These are phyloP conservation scores for Idaea aversata DNA, from an alignment of 2,888 invertebrate species.

Conservation along the genomic window DNA sequence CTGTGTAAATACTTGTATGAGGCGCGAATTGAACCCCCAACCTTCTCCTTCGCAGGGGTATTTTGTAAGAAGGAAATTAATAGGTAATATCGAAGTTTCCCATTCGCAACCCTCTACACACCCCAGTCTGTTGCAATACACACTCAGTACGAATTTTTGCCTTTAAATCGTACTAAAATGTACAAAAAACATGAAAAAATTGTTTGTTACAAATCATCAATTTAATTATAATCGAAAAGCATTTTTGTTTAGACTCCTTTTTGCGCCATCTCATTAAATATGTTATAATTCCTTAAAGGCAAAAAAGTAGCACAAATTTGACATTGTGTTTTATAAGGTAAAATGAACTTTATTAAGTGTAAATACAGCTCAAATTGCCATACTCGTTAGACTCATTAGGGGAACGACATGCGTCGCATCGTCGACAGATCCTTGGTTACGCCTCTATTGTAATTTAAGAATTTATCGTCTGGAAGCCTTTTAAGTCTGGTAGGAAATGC, in stretches of 20 bases:
- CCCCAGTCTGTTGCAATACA: too few species aligned
- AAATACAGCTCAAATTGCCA: constrained; percentile 45
- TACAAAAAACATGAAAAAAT: too few species aligned
- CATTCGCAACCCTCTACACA: too few species aligned
- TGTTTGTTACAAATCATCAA: too few species aligned
- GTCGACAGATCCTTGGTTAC: constrained; percentile 45
- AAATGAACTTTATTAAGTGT: constrained; percentile 27
- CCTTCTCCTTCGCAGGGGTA: too few species aligned
- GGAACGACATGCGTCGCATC: constrained; percentile 40
- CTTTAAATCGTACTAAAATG: too few species aligned
- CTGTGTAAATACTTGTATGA: too few species aligned
- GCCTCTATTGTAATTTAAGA: constrained; percentile 36
- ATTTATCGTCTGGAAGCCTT: constrained; percentile 24
- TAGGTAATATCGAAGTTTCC: too few species aligned
- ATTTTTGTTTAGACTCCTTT: too few species aligned
- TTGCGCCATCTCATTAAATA: constrained; percentile 24
- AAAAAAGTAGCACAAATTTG: neutral
- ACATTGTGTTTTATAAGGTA: constrained; percentile 9
- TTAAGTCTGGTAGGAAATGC: constrained; percentile 4
- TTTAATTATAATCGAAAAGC: too few species aligned
- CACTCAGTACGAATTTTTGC: constrained; percentile 16
- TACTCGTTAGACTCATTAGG: constrained; percentile 43
- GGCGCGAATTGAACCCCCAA: too few species aligned
- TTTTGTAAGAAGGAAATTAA: too few species aligned
- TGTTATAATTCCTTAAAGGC: constrained; percentile 8